Evolutionary conservation across 2,797 vertebrate species (phyloP).

Genomic region (Mormyrops boulengeri): DNA sequence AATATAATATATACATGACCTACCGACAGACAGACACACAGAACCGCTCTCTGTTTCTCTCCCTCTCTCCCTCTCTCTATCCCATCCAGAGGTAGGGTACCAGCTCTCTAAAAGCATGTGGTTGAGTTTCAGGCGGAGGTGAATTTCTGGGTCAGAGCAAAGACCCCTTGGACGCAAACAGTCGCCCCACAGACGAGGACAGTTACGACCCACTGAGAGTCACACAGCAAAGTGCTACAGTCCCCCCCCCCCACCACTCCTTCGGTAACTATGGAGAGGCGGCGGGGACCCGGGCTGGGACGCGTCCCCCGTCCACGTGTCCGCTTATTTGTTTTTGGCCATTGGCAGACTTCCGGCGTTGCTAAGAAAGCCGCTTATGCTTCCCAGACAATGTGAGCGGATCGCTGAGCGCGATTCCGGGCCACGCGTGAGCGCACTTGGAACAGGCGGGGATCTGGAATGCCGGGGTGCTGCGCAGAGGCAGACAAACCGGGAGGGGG

Average conservation of each 20-base stretch:
- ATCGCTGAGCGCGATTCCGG: background rate
- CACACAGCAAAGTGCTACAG: background rate
- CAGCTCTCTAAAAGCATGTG: background rate
- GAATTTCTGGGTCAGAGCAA: background rate
- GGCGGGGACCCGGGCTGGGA: background rate
- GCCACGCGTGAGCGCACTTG: background rate
- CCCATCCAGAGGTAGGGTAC: background rate
- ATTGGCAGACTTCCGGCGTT: background rate
- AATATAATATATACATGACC: background rate
- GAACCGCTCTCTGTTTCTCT: background rate
- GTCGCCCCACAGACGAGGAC: background rate
- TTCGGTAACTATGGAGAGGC: background rate
- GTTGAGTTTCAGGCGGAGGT: background rate
- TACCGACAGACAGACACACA: background rate
- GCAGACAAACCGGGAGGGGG: background rate
- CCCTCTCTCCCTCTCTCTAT: background rate
- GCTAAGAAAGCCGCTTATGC: background rate
- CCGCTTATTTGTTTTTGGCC: background rate
- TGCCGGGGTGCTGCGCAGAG: background rate
- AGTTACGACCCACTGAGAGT: background rate
- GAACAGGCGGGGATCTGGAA: background rate
- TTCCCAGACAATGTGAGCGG: background rate
- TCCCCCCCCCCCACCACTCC: background rate
- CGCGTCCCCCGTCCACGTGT: background rate
- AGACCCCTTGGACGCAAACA: background rate